Percentiles rank a stretch among this genome's conserved stretches.
These are phyloP conservation scores for Pseudorectes ferrugineus DNA, from an alignment of 2,113 vertebrate species.

Conservation along the genomic window DNA sequence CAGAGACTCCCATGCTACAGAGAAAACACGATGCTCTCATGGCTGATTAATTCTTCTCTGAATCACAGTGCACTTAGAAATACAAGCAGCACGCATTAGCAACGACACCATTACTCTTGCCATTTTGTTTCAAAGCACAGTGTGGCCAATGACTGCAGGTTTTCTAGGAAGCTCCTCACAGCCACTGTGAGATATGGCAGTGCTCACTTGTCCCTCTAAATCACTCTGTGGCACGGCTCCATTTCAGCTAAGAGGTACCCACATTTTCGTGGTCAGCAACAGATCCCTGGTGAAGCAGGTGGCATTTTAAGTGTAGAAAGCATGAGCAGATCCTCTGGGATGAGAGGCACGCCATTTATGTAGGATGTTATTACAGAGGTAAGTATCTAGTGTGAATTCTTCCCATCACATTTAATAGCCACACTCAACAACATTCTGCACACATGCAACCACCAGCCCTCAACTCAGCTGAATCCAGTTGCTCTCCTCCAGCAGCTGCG, in stretches of 20 bases:
- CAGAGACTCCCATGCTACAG: not conserved
- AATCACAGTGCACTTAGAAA: not conserved
- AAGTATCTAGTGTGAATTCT: not conserved
- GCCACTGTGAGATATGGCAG: not conserved
- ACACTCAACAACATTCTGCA: not conserved
- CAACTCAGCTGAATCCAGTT: not conserved
- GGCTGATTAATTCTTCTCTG: not conserved
- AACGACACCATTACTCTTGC: not conserved
- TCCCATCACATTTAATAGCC: not conserved
- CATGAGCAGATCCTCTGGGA: not conserved
- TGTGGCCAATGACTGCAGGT: not conserved
- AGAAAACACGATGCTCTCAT: not conserved
- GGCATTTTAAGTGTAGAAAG: not conserved
- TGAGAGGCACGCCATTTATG: not conserved
- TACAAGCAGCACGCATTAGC: not conserved
- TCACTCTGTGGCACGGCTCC: not conserved
- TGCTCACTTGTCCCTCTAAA: not conserved
- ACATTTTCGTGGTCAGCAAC: not conserved
- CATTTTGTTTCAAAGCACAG: not conserved
- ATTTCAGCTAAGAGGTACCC: not conserved
- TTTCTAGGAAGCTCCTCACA: not conserved
- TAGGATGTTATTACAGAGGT: slow-evolving; percentile 24
- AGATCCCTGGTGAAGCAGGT: not conserved
- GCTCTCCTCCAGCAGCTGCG: not conserved
- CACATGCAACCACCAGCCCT: not conserved